phyloP scores from a whole-genome alignment of 2,888 invertebrate species.

The Dicyrtoma fusca region DNA sequence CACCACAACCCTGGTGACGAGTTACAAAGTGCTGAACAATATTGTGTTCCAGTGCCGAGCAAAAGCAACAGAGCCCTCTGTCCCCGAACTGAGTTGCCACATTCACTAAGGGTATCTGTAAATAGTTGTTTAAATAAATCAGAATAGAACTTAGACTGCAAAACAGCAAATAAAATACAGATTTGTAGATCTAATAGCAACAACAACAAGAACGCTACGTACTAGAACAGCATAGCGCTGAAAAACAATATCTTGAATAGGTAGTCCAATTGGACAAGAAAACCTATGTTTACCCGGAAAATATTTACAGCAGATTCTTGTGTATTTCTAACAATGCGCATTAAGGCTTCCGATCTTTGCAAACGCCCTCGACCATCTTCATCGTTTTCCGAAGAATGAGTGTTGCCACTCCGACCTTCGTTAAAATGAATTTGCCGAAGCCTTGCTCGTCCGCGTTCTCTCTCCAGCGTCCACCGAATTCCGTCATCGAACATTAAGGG shows the following conservation, averaged over 20 bases:
- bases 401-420: slow-evolving; percentile 34
- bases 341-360: slow-evolving; percentile 40
- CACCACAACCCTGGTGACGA: slow-evolving; percentile 66
- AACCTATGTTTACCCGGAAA: slow-evolving; percentile 14
- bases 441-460: slow-evolving; percentile 25
- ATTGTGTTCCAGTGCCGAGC: slow-evolving; percentile 51
- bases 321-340: slow-evolving; percentile 42
- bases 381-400: slow-evolving; percentile 39
- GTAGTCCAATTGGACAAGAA: slow-evolving; percentile 3
- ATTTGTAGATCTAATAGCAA: not conserved
- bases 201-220: not conserved
- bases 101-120: slow-evolving; percentile 52
- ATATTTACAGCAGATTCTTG: slow-evolving; percentile 28
- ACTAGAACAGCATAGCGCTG: not conserved
- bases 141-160: no score
- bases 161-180: no score
- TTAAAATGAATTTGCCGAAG: slow-evolving; percentile 28
- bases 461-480: slow-evolving; percentile 26
- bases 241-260: not conserved
- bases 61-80: slow-evolving; percentile 54
- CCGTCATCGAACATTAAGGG: slow-evolving; percentile 28
- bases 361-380: slow-evolving; percentile 38
- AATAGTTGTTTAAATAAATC: no score
- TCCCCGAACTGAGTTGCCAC: slow-evolving; percentile 51
- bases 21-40: slow-evolving; percentile 60